These are phyloP conservation scores for Gadus macrocephalus DNA, from an alignment of 2,113 vertebrate genomes.

Conservation along the genomic window DNA sequence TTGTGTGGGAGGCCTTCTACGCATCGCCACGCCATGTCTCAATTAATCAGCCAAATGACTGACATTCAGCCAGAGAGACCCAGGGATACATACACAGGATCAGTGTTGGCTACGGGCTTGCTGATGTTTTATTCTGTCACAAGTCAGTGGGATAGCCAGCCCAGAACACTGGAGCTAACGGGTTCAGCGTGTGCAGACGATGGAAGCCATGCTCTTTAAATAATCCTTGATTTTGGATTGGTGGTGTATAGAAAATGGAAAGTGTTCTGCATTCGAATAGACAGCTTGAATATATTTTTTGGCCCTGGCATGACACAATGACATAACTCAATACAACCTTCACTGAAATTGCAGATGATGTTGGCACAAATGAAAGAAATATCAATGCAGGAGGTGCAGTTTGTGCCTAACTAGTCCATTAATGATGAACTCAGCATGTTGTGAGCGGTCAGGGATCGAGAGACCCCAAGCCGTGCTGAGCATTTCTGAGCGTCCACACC, in stretches of 20 bases:
- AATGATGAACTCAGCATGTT: not conserved
- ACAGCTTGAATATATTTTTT: no score
- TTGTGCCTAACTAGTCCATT: not conserved
- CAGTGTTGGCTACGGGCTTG: conserved; percentile 11
- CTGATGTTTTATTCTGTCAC: conserved; percentile 9
- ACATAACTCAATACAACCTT: no score
- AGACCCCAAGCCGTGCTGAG: not conserved
- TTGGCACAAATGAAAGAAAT: no score
- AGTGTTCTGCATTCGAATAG: no score
- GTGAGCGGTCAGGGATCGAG: conserved; percentile 14
- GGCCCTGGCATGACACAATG: no score
- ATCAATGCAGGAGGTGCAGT: not conserved
- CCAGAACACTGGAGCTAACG: not conserved
- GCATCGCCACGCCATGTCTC: conserved; percentile 36
- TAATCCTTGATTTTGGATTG: not conserved
- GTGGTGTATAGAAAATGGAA: no score
- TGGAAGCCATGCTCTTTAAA: not conserved
- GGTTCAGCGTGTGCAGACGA: not conserved
- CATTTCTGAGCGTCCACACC: not conserved
- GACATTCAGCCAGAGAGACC: no score
- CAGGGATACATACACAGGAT: not conserved
- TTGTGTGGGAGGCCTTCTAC: conserved; percentile 32
- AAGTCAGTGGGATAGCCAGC: not conserved
- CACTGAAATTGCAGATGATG: no score
- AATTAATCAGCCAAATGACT: conserved; percentile 26